phyloP scores from a whole-genome alignment of 2,113 vertebrate species.

The Pedionomus torquatus region DNA sequence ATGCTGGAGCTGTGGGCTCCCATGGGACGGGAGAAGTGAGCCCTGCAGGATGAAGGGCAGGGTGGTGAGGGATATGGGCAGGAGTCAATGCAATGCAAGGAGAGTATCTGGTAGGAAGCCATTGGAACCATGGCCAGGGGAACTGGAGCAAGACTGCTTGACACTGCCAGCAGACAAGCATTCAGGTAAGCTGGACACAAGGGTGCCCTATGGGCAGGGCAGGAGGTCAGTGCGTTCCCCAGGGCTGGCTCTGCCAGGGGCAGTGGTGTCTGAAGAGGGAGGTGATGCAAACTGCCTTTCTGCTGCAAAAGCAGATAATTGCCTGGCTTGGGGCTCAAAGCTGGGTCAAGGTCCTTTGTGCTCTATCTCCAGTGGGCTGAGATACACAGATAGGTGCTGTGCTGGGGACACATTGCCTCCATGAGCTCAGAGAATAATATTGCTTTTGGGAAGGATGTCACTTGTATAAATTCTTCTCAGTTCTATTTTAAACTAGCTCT shows the following conservation, averaged over 20 bases:
- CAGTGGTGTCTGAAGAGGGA: fast-evolving
- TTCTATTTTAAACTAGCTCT: neutral
- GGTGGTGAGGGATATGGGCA: neutral
- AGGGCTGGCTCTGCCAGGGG: neutral
- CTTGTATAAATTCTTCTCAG: neutral
- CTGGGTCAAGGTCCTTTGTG: neutral
- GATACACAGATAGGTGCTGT: fast-evolving
- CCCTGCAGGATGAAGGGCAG: neutral
- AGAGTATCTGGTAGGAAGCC: neutral
- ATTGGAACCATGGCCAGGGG: fast-evolving
- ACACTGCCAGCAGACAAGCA: neutral
- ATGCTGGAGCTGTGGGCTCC: neutral
- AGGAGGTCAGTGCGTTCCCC: fast-evolving
- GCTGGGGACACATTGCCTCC: fast-evolving
- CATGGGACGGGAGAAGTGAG: neutral
- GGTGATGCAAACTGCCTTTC: neutral
- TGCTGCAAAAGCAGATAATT: neutral
- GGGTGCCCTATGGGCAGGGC: neutral
- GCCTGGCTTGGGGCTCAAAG: neutral
- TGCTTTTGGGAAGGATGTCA: neutral
- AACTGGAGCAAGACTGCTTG: fast-evolving
- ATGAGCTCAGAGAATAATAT: neutral
- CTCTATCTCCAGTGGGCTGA: fast-evolving
- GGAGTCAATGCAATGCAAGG: fast-evolving
- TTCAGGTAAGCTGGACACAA: fast-evolving